These are phyloP conservation scores for Sphyrna mokarran DNA, from an alignment of 2,113 vertebrate species.

Conservation along the genomic window DNA sequence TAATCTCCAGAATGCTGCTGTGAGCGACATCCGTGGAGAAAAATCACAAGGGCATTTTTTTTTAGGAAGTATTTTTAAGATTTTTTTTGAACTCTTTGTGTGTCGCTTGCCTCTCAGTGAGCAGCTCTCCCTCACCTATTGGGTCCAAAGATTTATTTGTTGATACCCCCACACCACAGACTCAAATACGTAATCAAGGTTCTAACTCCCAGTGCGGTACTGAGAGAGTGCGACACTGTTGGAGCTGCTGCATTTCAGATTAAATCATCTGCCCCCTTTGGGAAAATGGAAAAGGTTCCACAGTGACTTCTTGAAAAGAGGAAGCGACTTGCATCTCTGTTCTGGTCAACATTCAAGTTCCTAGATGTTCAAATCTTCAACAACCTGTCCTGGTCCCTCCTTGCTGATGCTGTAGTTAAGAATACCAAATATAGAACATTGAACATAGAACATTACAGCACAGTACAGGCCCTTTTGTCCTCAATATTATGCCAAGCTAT, in stretches of 20 bases:
- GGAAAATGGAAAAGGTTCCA: neutral
- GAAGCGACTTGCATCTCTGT: neutral
- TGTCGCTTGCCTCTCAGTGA: neutral
- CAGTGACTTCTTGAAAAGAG: neutral
- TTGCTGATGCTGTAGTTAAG: too few relatives aligned
- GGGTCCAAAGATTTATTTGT: neutral
- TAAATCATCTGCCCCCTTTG: neutral
- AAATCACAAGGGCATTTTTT: neutral
- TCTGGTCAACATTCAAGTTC: neutral
- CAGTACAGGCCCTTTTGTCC: too few relatives aligned
- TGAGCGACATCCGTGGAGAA: neutral
- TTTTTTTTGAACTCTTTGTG: neutral
- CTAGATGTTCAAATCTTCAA: too few relatives aligned
- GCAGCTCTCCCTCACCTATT: neutral
- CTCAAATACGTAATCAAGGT: neutral
- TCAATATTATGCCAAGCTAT: too few relatives aligned
- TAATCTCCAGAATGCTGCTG: neutral
- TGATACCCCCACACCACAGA: neutral
- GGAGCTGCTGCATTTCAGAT: neutral
- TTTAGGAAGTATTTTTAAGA: neutral
- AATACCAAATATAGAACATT: too few relatives aligned
- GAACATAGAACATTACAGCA: too few relatives aligned
- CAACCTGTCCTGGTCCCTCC: too few relatives aligned
- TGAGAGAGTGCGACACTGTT: neutral
- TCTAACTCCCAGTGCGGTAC: neutral